Evolutionary conservation across 2,888 invertebrate genomes (phyloP), one percentile per base, ranked within the genome.

Genomic region (Charanyca ferruginea): DNA sequence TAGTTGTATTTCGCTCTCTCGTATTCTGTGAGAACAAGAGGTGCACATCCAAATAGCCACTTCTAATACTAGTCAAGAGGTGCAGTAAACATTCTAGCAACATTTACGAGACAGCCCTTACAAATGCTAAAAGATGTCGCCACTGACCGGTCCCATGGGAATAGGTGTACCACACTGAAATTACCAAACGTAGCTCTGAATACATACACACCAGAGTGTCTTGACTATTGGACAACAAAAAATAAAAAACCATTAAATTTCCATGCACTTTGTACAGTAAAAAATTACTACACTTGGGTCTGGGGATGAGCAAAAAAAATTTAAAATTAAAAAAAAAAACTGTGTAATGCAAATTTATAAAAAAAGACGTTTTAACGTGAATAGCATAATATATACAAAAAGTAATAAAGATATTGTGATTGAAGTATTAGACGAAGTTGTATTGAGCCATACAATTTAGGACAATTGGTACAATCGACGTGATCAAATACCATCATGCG

Each of bases 61-160:
- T 49, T 73, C 22, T 35, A 48, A 44, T 45, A 7, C 9, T 25
- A 44, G 20, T 20, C 0, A 38, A 2, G 18, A 13, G 48, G 47
- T 38, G 22, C 18, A 61, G 18, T 66, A 32, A 9, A 54, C 45
- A 64, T 38, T 58, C 66, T 86, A 86, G 89, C 90, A 79, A 89
- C 83, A 70, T 80, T 81, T 83, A 89, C 88, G 82, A 81, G 81
- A 80, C 89, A 91, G 87, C 88, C 88, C 92, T 93, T 93, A 93
- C 92, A 87, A 91, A 86, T 84, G 68, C 81, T 85, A 89, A 86
- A 86, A 88, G 87, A 74, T 86, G 89, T 81, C 89, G 87, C 90
- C 90, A 94, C 93, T 92, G 93, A 94, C 93, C 94, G 90, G 87
- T 91, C 90, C 93, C 93, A 90, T 72, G 91, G 92, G 79, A 91